Evolutionary conservation across 2,888 invertebrate genomes (phyloP).

Genomic region (Cataglyphis rosenhaueri): DNA sequence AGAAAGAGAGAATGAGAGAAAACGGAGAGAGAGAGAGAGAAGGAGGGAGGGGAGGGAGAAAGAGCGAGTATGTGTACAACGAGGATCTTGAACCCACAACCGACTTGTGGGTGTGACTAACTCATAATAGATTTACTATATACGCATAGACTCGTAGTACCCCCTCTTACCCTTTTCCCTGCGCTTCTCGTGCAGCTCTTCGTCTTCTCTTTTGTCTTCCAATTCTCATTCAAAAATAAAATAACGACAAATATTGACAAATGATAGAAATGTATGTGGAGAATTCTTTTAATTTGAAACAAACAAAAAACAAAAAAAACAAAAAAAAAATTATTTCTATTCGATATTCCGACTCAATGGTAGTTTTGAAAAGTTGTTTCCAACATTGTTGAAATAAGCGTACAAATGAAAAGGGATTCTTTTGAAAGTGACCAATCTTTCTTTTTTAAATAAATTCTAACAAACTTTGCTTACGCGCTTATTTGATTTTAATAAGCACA

Average conservation of each 20-base stretch:
- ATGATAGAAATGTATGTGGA: not conserved
- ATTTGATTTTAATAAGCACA: not conserved
- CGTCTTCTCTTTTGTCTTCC: not conserved
- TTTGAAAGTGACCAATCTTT: not conserved
- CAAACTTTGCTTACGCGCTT: not conserved
- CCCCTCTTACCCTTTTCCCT: conserved; percentile 56
- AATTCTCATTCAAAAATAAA: conserved; percentile 22
- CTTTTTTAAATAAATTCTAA: not conserved
- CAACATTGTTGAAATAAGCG: not conserved
- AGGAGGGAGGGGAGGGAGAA: conserved; percentile 63
- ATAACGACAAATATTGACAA: conserved; percentile 12
- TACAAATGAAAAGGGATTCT: not conserved
- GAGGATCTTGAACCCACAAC: conserved; percentile 80
- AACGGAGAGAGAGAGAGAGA: not conserved
- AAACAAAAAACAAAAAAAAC: no score
- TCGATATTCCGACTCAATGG: not conserved
- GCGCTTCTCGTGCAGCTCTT: conserved; percentile 6
- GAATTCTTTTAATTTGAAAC: not conserved
- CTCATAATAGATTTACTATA: conserved; percentile 84
- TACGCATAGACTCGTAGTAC: conserved; percentile 81
- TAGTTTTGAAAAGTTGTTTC: not conserved
- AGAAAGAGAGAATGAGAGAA: not conserved
- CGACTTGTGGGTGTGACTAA: conserved; percentile 43
- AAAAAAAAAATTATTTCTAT: not conserved
- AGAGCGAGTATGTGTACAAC: conserved; percentile 65